Percentiles rank a stretch among this genome's conserved stretches.
phyloP scores from a whole-genome alignment of 2,797 vertebrate species.

The Parotocinclus haroldoi region DNA sequence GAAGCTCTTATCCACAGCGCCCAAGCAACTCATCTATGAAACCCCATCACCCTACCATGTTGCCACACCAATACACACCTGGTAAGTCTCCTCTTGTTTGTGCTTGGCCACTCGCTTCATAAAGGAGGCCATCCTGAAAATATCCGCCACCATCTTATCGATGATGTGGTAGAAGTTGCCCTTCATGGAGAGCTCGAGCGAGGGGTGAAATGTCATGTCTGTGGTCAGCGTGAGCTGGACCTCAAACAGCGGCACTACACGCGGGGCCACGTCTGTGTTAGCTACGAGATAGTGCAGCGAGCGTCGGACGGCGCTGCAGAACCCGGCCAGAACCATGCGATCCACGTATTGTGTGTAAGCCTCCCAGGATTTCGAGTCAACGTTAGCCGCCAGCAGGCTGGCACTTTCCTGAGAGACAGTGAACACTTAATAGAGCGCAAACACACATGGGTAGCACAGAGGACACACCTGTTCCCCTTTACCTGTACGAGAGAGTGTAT shows the following conservation, averaged over 20 bases:
- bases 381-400: constrained; percentile 70
- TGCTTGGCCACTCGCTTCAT: constrained; percentile 69
- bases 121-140: constrained; percentile 68
- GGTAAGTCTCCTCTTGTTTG: constrained; percentile 66
- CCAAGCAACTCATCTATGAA: no score
- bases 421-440: not conserved
- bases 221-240: constrained; percentile 71
- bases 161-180: constrained; percentile 74
- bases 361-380: constrained; percentile 72
- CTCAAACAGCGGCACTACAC: constrained; percentile 72
- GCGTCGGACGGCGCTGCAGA: constrained; percentile 73
- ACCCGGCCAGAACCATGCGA: constrained; percentile 71
- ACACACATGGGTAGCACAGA: not conserved
- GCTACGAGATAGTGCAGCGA: constrained; percentile 77
- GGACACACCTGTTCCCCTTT: not conserved
- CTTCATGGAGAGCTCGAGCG: constrained; percentile 64
- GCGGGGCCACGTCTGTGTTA: constrained; percentile 70
- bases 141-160: constrained; percentile 69
- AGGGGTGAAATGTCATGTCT: constrained; percentile 72
- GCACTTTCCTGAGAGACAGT: constrained; percentile 69
- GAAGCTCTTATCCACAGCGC: no score
- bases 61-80: constrained; percentile 53
- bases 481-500: constrained; percentile 67
- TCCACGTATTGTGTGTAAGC: constrained; percentile 75
- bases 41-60: no score